Conservation (phyloP, 1,140 invertebrate species). For the Drosophila oshimai region DNA sequence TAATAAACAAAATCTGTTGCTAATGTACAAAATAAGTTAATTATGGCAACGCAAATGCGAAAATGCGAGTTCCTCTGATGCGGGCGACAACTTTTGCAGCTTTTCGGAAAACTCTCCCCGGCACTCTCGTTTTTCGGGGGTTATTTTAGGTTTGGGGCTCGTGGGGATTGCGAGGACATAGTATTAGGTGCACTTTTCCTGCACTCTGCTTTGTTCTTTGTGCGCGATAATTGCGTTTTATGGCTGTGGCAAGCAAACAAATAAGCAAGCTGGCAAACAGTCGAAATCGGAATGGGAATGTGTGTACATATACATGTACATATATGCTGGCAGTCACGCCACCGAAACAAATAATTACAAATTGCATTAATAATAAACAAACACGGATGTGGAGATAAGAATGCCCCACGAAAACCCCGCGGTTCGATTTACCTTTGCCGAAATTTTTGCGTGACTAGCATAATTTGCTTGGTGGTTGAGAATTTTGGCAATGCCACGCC, state of each 20-base stretch:
- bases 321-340: background rate
- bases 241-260: constrained; percentile 48
- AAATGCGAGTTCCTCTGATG: constrained; percentile 44
- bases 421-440: constrained; percentile 34
- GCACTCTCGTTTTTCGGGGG: constrained; percentile 7
- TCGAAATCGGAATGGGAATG: constrained; percentile 1
- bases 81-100: constrained; percentile 58
- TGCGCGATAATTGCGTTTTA: constrained; percentile 63
- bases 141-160: background rate
- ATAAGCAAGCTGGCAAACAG: constrained; percentile 9
- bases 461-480: constrained; percentile 25
- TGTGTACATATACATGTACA: background rate
- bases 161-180: background rate
- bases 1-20: constrained; percentile 79
- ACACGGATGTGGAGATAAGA: constrained; percentile 10
- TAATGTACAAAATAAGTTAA: constrained; percentile 79
- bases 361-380: constrained; percentile 64
- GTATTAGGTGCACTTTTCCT: constrained; percentile 30
- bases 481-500: background rate
- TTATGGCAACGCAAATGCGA: constrained; percentile 66
- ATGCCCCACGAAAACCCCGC: background rate
- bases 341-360: constrained; percentile 58
- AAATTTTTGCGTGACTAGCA: constrained; percentile 35
- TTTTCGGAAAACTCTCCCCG: constrained; percentile 45
- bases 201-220: constrained; percentile 40